These are phyloP conservation scores for Agrilus mali DNA, from an alignment of 2,888 invertebrate genomes.

Conservation along the genomic window DNA sequence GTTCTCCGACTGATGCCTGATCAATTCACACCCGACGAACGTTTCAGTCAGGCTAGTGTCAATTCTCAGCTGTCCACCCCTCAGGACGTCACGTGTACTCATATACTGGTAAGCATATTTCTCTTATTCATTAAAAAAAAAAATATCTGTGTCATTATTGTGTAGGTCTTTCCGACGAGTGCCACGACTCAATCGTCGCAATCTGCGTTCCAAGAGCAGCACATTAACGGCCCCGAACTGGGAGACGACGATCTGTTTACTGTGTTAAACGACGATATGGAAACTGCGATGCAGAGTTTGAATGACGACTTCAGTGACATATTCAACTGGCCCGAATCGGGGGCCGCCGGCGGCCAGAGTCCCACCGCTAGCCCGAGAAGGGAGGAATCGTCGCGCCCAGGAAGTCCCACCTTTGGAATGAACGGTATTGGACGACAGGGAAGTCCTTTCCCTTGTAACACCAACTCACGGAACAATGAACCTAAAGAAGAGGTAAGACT, in stretches of 20 bases:
- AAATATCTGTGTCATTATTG: too few species aligned
- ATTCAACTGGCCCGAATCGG: conserved; percentile 56
- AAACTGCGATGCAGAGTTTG: conserved; percentile 56
- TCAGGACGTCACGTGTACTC: conserved; percentile 91
- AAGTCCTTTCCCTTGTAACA: conserved; percentile 37
- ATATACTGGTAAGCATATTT: conserved; percentile 52
- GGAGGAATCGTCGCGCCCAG: conserved; percentile 36
- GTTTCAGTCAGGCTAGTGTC: conserved; percentile 70
- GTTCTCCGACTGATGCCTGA: conserved; percentile 85
- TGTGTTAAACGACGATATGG: conserved; percentile 46
- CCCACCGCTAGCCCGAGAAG: conserved; percentile 43
- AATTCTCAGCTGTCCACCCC: conserved; percentile 89
- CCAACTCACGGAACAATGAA: conserved; percentile 28
- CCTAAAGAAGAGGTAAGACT: conserved; percentile 23
- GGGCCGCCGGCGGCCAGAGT: conserved; percentile 42
- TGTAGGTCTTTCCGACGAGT: conserved; percentile 84
- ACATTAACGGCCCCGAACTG: conserved; percentile 51
- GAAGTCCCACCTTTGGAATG: conserved; percentile 40
- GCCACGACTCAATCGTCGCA: conserved; percentile 80
- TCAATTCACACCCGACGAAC: conserved; percentile 90
- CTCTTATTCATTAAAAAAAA: too few species aligned
- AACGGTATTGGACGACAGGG: conserved; percentile 28
- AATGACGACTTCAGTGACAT: conserved; percentile 67
- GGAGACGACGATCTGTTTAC: conserved; percentile 56
- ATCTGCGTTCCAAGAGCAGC: conserved; percentile 55